A percentile compares a stretch with the other conserved stretches of the same genome.
These are phyloP conservation scores for Petrocephalus schoutedeni DNA, from an alignment of 2,797 vertebrate species.

Conservation along the genomic window DNA sequence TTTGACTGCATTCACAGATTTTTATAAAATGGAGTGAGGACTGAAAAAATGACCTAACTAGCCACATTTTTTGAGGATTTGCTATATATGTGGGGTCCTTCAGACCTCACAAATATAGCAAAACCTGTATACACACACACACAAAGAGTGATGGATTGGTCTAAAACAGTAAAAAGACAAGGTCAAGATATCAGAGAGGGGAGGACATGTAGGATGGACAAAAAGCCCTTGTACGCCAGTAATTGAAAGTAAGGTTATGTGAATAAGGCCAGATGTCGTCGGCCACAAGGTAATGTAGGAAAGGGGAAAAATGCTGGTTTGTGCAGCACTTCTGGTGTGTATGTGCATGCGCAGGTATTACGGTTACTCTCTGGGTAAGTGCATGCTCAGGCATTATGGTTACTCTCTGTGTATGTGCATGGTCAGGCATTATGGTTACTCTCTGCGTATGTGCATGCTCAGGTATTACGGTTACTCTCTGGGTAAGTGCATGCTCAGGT, in stretches of 20 bases:
- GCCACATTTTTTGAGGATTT: no score
- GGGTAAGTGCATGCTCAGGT: no score
- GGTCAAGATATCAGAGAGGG: background rate
- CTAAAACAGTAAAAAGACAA: background rate
- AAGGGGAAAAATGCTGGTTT: slow-evolving; percentile 1
- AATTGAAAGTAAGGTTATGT: slow-evolving; percentile 39
- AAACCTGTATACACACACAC: background rate
- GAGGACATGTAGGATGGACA: slow-evolving; percentile 27
- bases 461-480: no score
- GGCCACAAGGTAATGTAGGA: slow-evolving; percentile 4
- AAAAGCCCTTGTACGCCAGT: slow-evolving; percentile 32
- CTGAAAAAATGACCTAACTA: background rate
- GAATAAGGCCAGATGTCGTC: slow-evolving; percentile 38
- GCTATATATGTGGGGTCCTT: background rate
- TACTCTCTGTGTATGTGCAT: no score
- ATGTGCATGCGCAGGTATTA: background rate
- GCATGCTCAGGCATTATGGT: background rate
- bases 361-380: no score
- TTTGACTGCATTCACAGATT: background rate
- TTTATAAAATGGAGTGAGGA: background rate
- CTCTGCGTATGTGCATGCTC: no score
- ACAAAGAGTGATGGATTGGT: background rate
- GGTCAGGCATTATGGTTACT: no score
- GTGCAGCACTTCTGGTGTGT: background rate
- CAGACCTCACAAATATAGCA: no score